Evolutionary conservation across 2,113 vertebrate species (phyloP), one percentile per base, ranked within the genome.

Genomic region (Beaufortia kweichowensis): DNA sequence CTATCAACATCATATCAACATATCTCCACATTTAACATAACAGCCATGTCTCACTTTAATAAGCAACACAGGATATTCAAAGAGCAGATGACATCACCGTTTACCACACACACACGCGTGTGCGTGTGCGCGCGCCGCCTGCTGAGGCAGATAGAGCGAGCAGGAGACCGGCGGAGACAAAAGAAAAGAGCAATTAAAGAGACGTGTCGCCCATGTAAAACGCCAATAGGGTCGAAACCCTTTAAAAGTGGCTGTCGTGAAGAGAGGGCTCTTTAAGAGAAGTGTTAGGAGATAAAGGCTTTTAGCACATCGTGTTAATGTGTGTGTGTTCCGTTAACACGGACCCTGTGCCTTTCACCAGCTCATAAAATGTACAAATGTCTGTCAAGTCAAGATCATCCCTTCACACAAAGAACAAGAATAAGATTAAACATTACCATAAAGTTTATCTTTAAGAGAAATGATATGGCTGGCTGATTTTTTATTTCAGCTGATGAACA

Each of bases 181-280:
- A 83, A 73, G 12, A 55, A 50, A 59, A 70, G 62, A 66, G 86
- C 90, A 92, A 92, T 92, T 92, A 91, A 80, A 86, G 83, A 88
- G 91, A 92, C 88, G 90, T 91, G 88, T 85, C 90, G 88, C 88
- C 87, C 81, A 87, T 90, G 90, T 88, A 91, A 88, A 92, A 91
- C 87, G 89, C 87, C 90, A 90, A 89, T 87, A 88, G 87, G 89
- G 88, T 91, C 88, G 90, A 85, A 87, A 89, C 88, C 89, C 87
- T 87, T 90, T 86, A 89, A 88, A 90, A 57, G 43, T 33, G 56
- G 59, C 56, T 65, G 62, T 56, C 46, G 23, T 69, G 57, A 72
- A 65, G 66, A 75, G 79, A 26, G 62, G 55, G 50, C 77, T 76
- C 70, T 88, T 85, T 76, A 77, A 87, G 86, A 84, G 50, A 41